phyloP scores from a whole-genome alignment of 1,140 invertebrate species.

The Macrotrachela quadricornifera region DNA sequence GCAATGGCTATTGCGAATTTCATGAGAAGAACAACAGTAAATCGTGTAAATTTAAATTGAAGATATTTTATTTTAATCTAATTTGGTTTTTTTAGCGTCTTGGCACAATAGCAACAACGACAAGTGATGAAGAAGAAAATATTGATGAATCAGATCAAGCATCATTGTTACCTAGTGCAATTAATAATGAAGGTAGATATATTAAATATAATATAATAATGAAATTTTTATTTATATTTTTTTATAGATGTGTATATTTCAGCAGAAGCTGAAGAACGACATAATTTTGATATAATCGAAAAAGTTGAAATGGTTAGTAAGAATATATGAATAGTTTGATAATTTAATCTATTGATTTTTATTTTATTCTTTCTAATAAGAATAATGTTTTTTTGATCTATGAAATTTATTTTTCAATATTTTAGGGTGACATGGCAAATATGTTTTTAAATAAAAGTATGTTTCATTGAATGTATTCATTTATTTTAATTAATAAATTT shows the following conservation, averaged over 20 bases:
- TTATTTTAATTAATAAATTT: background rate
- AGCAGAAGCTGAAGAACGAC: no score
- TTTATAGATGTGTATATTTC: background rate
- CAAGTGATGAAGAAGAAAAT: no score
- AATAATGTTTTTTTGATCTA: no score
- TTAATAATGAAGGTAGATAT: no score
- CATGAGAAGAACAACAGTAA: slow-evolving; percentile 30
- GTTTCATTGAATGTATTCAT: slow-evolving; percentile 7
- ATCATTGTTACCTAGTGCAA: no score
- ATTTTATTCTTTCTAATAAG: no score
- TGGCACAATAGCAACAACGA: background rate
- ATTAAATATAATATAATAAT: background rate
- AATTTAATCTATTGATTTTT: no score
- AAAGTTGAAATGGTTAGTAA: slow-evolving; percentile 52
- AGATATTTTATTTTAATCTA: background rate
- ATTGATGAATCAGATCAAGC: no score
- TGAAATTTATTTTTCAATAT: no score
- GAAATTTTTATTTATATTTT: background rate
- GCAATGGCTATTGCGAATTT: slow-evolving; percentile 82
- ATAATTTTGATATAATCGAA: slow-evolving; percentile 36
- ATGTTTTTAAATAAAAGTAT: slow-evolving; percentile 57
- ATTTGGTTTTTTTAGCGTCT: background rate
- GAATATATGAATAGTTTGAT: no score
- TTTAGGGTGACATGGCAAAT: slow-evolving; percentile 65
- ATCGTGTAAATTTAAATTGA: background rate